These are phyloP conservation scores for Sesia apiformis DNA, from an alignment of 2,888 invertebrate genomes.

Conservation along the genomic window DNA sequence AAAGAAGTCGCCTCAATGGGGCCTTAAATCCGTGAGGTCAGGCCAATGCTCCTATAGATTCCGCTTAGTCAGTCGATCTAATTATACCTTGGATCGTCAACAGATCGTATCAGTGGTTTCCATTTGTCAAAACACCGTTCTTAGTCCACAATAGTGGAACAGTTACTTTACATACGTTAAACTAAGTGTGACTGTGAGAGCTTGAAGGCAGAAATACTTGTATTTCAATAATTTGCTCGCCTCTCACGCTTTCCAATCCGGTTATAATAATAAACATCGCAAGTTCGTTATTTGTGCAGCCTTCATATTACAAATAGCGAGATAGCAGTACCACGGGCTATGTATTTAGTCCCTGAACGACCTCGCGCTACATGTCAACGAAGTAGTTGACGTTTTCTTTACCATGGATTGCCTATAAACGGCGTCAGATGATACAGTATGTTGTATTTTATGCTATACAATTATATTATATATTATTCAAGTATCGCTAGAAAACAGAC, in stretches of 20 bases:
- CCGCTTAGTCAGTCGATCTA: constrained; percentile 49
- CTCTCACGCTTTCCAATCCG: neutral
- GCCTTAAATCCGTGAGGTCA: constrained; percentile 32
- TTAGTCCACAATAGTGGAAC: neutral
- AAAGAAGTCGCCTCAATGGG: constrained; percentile 39
- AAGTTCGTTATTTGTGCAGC: too few relatives aligned
- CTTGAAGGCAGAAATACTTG: neutral
- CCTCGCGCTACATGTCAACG: too few relatives aligned
- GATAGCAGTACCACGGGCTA: too few relatives aligned
- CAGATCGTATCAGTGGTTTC: constrained; percentile 31
- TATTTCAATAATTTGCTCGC: neutral
- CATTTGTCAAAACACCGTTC: constrained; percentile 36
- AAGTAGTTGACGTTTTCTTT: too few relatives aligned
- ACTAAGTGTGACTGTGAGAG: neutral
- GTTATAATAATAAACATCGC: neutral
- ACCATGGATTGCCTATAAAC: too few relatives aligned
- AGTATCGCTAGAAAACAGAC: too few relatives aligned
- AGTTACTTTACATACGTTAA: neutral
- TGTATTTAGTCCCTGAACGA: too few relatives aligned
- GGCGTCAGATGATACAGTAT: too few relatives aligned
- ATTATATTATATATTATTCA: too few relatives aligned
- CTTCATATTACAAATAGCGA: too few relatives aligned
- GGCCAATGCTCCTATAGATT: constrained; percentile 41
- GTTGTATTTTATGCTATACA: too few relatives aligned
- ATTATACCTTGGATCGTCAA: constrained; percentile 36